Percentiles rank a stretch among this genome's conserved stretches.
These are phyloP conservation scores for Liasis olivaceus DNA, from an alignment of 2,797 vertebrate genomes.

Conservation along the genomic window DNA sequence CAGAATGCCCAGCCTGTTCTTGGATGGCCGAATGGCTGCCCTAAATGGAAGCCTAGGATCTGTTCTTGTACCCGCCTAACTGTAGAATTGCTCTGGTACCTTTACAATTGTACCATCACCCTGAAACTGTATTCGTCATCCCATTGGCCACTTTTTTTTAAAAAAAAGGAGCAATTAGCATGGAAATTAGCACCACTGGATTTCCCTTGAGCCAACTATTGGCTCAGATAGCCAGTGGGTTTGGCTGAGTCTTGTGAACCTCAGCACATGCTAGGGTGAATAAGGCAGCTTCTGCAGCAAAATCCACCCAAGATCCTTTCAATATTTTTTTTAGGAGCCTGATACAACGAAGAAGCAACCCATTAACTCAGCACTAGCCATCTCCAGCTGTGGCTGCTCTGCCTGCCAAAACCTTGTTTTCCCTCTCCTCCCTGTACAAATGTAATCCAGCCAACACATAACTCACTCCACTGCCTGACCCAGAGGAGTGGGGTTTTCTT, in stretches of 20 bases:
- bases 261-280: constrained; percentile 59
- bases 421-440: not conserved
- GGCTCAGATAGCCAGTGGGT: not conserved
- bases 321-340: not conserved
- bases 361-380: not conserved
- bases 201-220: not conserved
- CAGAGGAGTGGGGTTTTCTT: not conserved
- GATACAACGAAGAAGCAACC: too few species aligned
- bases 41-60: not conserved
- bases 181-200: not conserved
- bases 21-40: not conserved
- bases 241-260: constrained; percentile 46
- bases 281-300: constrained; percentile 36
- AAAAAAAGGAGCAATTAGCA: not conserved
- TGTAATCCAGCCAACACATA: not conserved
- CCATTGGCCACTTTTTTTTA: not conserved
- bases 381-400: not conserved
- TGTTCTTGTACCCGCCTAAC: not conserved
- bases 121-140: not conserved
- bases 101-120: not conserved
- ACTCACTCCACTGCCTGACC: not conserved
- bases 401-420: not conserved
- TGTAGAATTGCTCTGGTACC: not conserved
- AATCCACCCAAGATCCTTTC: not conserved
- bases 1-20: not conserved